Evolutionary conservation across 2,888 invertebrate species (phyloP).

Genomic region (Antheraea assamensis): DNA sequence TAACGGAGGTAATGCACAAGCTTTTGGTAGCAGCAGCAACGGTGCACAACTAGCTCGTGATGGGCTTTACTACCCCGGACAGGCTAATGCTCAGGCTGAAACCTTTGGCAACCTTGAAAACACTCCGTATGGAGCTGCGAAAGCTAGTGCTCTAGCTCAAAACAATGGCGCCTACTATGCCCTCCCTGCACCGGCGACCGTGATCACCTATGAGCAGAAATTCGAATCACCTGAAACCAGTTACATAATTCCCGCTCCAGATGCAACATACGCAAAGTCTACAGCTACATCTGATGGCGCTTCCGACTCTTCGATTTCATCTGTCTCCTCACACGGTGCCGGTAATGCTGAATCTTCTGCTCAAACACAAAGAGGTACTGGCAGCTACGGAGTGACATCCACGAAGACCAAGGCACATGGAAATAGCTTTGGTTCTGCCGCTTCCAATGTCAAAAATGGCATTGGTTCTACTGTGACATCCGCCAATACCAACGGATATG

Average conservation of each 20-base stretch:
- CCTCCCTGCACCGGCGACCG: slow-evolving; percentile 59
- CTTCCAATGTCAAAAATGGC: slow-evolving; percentile 57
- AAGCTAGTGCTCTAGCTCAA: slow-evolving; percentile 28
- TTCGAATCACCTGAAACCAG: slow-evolving; percentile 49
- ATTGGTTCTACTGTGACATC: slow-evolving; percentile 50
- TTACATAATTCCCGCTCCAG: slow-evolving; percentile 30
- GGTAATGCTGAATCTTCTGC: slow-evolving; percentile 61
- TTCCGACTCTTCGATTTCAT: slow-evolving; percentile 53
- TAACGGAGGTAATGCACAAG: slow-evolving; percentile 48
- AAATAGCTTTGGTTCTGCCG: slow-evolving; percentile 52
- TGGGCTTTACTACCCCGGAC: slow-evolving; percentile 50
- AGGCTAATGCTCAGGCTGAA: slow-evolving; percentile 44
- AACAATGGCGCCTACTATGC: slow-evolving; percentile 48
- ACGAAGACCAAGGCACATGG: slow-evolving; percentile 57
- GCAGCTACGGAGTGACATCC: slow-evolving; percentile 51
- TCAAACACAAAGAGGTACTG: slow-evolving; percentile 49
- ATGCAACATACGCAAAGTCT: slow-evolving; percentile 51
- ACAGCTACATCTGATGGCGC: slow-evolving; percentile 52
- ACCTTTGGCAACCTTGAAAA: slow-evolving; percentile 19
- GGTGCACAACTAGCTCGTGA: slow-evolving; percentile 44
- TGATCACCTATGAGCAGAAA: slow-evolving; percentile 67
- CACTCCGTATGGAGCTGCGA: slow-evolving; percentile 33
- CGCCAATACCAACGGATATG: slow-evolving; percentile 53
- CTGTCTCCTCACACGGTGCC: slow-evolving; percentile 50
- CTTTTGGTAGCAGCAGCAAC: slow-evolving; percentile 48